Base-by-base conservation (phyloP, 2,888 invertebrate species). In the Vesta saturnalis region DNA sequence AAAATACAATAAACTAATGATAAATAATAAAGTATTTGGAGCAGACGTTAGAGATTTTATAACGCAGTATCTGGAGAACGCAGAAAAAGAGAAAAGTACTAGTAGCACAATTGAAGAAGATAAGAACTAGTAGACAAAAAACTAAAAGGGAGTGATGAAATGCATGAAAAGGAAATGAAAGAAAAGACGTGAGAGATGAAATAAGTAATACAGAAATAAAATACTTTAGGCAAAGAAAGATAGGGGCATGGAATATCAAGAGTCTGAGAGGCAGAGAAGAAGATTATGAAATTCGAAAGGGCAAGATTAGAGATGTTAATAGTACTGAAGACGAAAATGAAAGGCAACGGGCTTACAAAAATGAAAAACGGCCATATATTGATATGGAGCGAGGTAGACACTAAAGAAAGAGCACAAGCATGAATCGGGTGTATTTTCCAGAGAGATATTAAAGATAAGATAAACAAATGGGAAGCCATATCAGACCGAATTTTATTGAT, bases 201-300 rank as follows among this genome's bases (percentile, higher is more conserved):
- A 1, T 16, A 47, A 1, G 15, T 16, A 60, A 60, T 5, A 60
- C 22, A 64, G 56, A 62, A 57, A 58, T 49, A 64, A 66, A 64
- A 67, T 56, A 54, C 47, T 21, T n/a, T 3, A 61, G 54, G 19
- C 19, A 59, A 14, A 16, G 57, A 52, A 67, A 61, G 47, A 57
- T 43, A 59, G 56, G 21, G 21, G 63, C 59, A 39, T 39, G 55
- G 59, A 71, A 47, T 47, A 70, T 61, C 30, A 64, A 54, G 54
- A 49, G 67, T 39, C 10, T 67, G 39, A 60, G 39, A 43, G 57
- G 66, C 52, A 69, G 67, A 68, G 65, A 63, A 57, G 67, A 62
- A 64, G 69, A 72, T 67, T 55, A 64, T 72, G 68, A 77, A 75
- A 77, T 76, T 79, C 77, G 80, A 81, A 80, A 80, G 81, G 81